A percentile compares a stretch with the other conserved stretches of the same genome.
phyloP scores from a whole-genome alignment of 2,113 vertebrate genomes.

The Perccottus glenii region DNA sequence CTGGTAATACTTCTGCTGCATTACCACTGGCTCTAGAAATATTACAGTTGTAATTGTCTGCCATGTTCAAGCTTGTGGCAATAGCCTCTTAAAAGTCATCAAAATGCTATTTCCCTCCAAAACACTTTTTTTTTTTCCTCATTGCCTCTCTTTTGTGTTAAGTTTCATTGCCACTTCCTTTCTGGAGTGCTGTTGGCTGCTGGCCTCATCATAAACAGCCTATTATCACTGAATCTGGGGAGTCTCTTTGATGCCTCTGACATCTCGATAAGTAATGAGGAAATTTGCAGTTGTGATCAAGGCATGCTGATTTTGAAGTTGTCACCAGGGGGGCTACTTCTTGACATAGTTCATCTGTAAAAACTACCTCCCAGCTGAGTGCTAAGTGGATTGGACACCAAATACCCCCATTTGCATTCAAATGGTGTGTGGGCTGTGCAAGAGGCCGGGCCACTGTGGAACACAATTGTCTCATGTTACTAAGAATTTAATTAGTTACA shows the following conservation, averaged over 20 bases:
- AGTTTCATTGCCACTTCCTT: slow-evolving; percentile 17
- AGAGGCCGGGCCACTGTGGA: slow-evolving; percentile 9
- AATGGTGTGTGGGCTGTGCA: slow-evolving; percentile 13
- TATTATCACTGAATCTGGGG: slow-evolving; percentile 25
- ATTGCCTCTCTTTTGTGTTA: slow-evolving; percentile 3
- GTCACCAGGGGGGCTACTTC: slow-evolving; percentile 20
- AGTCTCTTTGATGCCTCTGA: slow-evolving; percentile 41
- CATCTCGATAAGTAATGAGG: slow-evolving; percentile 40
- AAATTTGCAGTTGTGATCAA: slow-evolving; percentile 44
- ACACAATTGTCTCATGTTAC: background rate
- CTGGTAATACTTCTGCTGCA: background rate
- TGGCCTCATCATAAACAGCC: slow-evolving; percentile 33
- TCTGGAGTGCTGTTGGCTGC: slow-evolving; percentile 16
- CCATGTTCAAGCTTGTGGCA: background rate
- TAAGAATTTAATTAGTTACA: slow-evolving; percentile 33
- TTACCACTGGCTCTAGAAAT: background rate
- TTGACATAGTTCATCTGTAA: slow-evolving; percentile 38
- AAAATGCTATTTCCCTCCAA: slow-evolving; percentile 13
- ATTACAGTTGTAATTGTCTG: background rate
- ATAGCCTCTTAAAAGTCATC: slow-evolving; percentile 1
- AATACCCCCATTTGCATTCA: slow-evolving; percentile 44
- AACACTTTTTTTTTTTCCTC: background rate
- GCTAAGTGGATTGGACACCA: slow-evolving; percentile 46
- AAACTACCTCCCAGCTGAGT: slow-evolving; percentile 33
- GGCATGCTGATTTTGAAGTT: slow-evolving; percentile 21